Evolutionary conservation across 2,113 vertebrate genomes (phyloP).

Genomic region (Colossoma macropomum): DNA sequence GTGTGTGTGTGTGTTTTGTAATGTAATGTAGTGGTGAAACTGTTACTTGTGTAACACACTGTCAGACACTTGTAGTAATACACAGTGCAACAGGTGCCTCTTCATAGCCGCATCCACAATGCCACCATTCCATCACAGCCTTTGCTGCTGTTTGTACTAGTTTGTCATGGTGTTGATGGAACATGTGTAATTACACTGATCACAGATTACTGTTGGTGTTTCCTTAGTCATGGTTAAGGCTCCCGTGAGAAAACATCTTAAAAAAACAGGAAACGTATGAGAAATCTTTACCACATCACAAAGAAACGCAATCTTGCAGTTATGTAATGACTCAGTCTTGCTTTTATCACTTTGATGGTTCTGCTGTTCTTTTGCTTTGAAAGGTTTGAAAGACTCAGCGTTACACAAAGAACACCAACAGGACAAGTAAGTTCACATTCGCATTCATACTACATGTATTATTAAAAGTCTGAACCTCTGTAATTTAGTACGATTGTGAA

Average conservation of each 20-base stretch:
- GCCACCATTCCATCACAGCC: background rate
- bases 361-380: fast-evolving
- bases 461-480: too few relatives aligned
- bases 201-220: background rate
- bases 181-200: background rate
- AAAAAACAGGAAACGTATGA: background rate
- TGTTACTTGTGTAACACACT: background rate
- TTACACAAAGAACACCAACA: constrained; percentile 71
- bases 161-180: background rate
- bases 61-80: background rate
- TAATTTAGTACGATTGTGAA: too few relatives aligned
- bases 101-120: background rate
- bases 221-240: background rate
- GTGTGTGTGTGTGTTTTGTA: background rate
- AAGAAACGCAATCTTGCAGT: background rate
- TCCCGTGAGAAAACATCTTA: too few relatives aligned
- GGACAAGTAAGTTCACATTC: constrained; percentile 61
- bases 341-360: background rate
- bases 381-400: constrained; percentile 91
- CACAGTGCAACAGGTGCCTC: background rate
- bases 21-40: background rate
- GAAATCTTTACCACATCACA: background rate
- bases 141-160: background rate
- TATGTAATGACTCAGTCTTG: background rate
- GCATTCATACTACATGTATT: too few relatives aligned